Evolutionary conservation across 1,140 invertebrate genomes (phyloP).

Genomic region (Himalopsyche phryganea): DNA sequence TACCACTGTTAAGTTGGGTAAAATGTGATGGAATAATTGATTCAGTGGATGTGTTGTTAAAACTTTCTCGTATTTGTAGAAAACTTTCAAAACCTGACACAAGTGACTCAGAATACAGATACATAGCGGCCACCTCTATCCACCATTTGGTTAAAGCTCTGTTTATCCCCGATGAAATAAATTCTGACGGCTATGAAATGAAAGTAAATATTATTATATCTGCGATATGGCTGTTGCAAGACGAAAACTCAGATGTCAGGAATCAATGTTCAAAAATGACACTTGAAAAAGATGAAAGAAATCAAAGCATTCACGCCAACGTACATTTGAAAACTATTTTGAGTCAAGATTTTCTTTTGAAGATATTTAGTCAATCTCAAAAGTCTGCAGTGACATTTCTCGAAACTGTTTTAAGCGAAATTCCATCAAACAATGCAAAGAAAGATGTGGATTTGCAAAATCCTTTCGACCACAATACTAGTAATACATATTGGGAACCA

Average conservation of each 20-base stretch:
- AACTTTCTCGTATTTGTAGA: conserved; percentile 37
- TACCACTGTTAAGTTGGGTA: conserved; percentile 39
- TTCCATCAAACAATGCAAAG: conserved; percentile 3
- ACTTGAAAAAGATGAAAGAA: conserved; percentile 30
- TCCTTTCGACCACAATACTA: conserved; percentile 28
- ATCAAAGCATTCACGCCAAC: conserved; percentile 38
- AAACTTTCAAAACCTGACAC: conserved; percentile 38
- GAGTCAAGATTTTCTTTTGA: conserved; percentile 36
- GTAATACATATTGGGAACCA: conserved; percentile 30
- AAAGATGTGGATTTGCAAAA: conserved; percentile 15
- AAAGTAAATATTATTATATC: conserved; percentile 42
- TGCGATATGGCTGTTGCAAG: conserved; percentile 44
- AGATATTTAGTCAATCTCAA: conserved; percentile 33
- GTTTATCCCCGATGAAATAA: conserved; percentile 23
- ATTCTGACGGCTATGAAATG: conserved; percentile 25
- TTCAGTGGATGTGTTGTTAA: conserved; percentile 23
- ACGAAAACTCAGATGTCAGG: conserved; percentile 48
- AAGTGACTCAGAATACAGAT: conserved; percentile 43
- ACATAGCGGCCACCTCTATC: conserved; percentile 40
- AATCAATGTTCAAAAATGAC: conserved; percentile 39
- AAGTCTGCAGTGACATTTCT: conserved; percentile 14
- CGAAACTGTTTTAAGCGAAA: conserved; percentile 7
- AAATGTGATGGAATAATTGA: conserved; percentile 19
- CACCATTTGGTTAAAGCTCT: conserved; percentile 42
- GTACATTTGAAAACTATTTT: conserved; percentile 42